phyloP scores from a whole-genome alignment of 2,113 vertebrate genomes.

The Aleadryas rufinucha region DNA sequence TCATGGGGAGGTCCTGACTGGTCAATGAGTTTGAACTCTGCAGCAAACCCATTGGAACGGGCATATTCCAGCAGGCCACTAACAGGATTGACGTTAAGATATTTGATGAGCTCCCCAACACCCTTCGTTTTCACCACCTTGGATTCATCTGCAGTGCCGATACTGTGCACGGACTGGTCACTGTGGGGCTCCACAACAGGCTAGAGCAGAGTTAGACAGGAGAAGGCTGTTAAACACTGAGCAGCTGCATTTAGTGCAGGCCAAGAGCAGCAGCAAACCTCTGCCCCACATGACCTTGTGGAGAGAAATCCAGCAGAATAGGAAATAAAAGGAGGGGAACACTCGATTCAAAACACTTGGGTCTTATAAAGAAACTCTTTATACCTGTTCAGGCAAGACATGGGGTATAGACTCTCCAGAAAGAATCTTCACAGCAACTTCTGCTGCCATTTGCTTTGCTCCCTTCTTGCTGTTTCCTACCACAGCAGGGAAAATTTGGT shows the following conservation, averaged over 20 bases:
- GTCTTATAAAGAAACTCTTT: background rate
- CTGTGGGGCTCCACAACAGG: background rate
- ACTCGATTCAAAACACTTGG: background rate
- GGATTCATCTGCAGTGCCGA: background rate
- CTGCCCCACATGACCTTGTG: background rate
- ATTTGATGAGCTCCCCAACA: constrained; percentile 88
- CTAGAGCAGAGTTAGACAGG: background rate
- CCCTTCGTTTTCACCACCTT: constrained; percentile 74
- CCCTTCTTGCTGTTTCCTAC: constrained; percentile 94
- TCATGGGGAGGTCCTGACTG: constrained; percentile 92
- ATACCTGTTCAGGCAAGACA: constrained; percentile 78
- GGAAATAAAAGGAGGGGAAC: background rate
- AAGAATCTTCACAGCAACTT: constrained; percentile 89
- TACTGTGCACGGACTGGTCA: background rate
- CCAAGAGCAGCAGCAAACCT: background rate
- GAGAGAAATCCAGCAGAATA: background rate
- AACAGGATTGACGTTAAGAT: constrained; percentile 91
- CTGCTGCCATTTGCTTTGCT: constrained; percentile 92
- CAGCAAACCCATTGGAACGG: constrained; percentile 90
- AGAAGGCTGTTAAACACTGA: background rate
- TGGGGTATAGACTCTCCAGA: constrained; percentile 69
- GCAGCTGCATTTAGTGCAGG: background rate
- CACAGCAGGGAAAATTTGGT: constrained; percentile 82
- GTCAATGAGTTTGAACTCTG: constrained; percentile 90
- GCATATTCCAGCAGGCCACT: constrained; percentile 92